Base-by-base conservation (phyloP, 2,888 invertebrate genomes). In the Oscheius sp. region DNA sequence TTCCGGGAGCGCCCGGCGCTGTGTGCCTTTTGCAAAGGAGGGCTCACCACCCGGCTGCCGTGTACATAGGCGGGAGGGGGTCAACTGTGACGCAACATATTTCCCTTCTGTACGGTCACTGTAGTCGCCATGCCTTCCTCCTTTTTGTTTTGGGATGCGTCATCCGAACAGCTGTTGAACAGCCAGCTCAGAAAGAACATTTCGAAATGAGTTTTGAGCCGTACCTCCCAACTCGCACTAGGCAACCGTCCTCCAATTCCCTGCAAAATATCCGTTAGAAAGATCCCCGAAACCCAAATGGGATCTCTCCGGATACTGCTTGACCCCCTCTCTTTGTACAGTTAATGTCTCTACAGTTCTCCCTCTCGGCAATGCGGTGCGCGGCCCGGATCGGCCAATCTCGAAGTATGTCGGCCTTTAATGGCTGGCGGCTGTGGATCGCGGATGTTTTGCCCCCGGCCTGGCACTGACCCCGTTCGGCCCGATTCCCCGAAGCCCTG, bases 361-460 rank as follows among this genome's bases (percentile, higher is more conserved):
- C 52, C 52, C 29, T 52, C 27, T 52, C 25, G 52, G 52, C 52
- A 52, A 52, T 25, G 52, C 42, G 34, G 57, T 29, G 52, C 57
- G 57, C 57, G 57, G 57, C 52, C 57, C 57, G 57, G 57, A 57
- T 57, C 57, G 61, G 61, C 61, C 45, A 61, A 48, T 64, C 64
- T 64, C 64, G 64, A 64, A 64, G 64, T 64, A 64, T 64, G 64
- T 64, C 64, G 64, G 17, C 64, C 64, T 64, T 64, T 64, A 64
- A 64, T 64, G 64, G 64, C 64, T 33, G 61, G 29, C 50, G 46
- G 64, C 61, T 50, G 64, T 50, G 50, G 64, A 64, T 64, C 64
- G 64, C 64, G 64, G 64, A 64, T 64, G 64, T 64, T 64, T 64
- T 64, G 64, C 64, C 64, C 50, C 48, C 48, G 64, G 48, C 64